Percentiles rank a stretch among this genome's conserved stretches.
phyloP scores from a whole-genome alignment of 2,113 vertebrate genomes.

The Tachysurus fulvidraco region DNA sequence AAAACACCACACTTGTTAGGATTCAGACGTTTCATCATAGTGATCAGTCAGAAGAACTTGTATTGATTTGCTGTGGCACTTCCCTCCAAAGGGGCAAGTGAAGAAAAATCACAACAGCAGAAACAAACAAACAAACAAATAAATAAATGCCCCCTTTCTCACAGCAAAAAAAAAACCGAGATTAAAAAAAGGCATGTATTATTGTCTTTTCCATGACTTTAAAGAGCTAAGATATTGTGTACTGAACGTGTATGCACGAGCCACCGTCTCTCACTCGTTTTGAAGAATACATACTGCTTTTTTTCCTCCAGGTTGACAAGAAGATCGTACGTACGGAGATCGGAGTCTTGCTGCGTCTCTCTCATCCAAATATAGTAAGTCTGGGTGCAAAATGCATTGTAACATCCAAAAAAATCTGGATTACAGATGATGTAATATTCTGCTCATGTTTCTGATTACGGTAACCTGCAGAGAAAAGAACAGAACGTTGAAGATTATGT shows the following conservation, averaged over 20 bases:
- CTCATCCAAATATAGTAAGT: conserved; percentile 89
- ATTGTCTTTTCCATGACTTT: neutral
- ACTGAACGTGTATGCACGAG: neutral
- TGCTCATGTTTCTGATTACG: neutral
- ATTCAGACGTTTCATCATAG: neutral
- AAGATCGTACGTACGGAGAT: conserved; percentile 89
- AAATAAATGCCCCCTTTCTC: neutral
- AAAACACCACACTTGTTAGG: neutral
- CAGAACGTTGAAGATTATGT: no score
- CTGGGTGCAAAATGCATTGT: neutral
- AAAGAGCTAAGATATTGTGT: neutral
- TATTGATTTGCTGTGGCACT: neutral
- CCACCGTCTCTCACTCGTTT: neutral
- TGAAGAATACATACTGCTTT: conserved; percentile 30
- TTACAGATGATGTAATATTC: neutral
- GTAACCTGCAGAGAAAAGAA: neutral
- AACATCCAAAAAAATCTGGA: neutral
- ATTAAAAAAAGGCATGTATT: neutral
- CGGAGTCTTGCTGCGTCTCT: conserved; percentile 85
- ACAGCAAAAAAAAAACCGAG: neutral
- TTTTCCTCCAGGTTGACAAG: conserved; percentile 80
- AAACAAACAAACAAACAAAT: neutral
- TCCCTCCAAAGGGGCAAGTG: neutral
- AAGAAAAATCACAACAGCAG: neutral
- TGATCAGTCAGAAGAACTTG: neutral